These are phyloP conservation scores for Steinernema scapterisci DNA, from an alignment of 2,888 invertebrate genomes.

Conservation along the genomic window DNA sequence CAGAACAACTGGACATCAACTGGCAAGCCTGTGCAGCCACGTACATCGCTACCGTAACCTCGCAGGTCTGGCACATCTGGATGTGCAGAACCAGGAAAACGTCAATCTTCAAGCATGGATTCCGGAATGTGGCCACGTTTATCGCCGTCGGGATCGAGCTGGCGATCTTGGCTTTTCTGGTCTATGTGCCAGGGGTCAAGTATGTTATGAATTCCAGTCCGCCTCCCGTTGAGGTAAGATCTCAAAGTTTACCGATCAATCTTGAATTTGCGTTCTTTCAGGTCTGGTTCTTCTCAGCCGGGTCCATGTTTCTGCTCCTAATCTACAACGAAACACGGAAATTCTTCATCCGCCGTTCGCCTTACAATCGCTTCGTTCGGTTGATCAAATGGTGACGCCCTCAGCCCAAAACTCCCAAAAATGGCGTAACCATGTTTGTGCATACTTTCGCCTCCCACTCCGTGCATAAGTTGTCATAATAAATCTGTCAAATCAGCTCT, in stretches of 20 bases:
- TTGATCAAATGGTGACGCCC: constrained; percentile 22
- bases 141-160: constrained; percentile 18
- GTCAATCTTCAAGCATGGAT: constrained; percentile 48
- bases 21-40: constrained; percentile 13
- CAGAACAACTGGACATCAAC: constrained; percentile 1
- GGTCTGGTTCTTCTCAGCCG: constrained; percentile 42
- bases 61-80: constrained; percentile 46
- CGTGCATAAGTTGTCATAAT: constrained; percentile 25
- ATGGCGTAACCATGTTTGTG: not conserved
- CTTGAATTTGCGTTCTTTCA: not conserved
- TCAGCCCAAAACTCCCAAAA: no score
- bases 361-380: constrained; percentile 37
- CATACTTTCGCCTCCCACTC: no score
- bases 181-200: constrained; percentile 43
- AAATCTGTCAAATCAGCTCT: constrained; percentile 5
- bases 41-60: constrained; percentile 37
- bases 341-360: constrained; percentile 45
- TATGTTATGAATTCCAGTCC: constrained; percentile 45
- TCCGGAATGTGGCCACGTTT: constrained; percentile 37
- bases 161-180: constrained; percentile 40
- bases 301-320: not conserved
- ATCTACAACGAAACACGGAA: constrained; percentile 51
- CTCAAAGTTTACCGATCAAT: not conserved
- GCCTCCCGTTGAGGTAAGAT: constrained; percentile 38
- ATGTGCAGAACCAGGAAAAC: constrained; percentile 42